A percentile compares a stretch with the other conserved stretches of the same genome.
Evolutionary conservation across 92 coral and sea anemone species (phyloP).

Genomic region (Metridium senile): DNA sequence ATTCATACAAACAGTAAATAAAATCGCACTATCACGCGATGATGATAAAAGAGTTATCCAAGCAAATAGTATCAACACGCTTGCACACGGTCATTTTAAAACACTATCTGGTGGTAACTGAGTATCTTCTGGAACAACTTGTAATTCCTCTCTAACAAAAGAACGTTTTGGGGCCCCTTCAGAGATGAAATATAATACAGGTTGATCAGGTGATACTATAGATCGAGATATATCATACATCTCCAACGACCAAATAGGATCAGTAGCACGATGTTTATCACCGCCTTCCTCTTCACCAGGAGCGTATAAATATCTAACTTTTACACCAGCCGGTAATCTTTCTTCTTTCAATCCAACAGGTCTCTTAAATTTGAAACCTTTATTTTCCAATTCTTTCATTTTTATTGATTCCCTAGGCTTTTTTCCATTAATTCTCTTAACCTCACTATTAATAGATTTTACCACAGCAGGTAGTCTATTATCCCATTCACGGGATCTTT

Average conservation of each 20-base stretch:
- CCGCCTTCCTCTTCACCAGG: conserved; percentile 1
- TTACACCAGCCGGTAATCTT: background rate
- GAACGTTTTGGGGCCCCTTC: background rate
- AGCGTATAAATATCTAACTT: conserved; percentile 3
- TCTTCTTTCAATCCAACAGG: background rate
- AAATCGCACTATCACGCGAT: too few species aligned
- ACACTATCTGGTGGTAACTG: too few species aligned
- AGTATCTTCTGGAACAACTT: conserved; percentile 4
- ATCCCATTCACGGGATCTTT: conserved; percentile 8
- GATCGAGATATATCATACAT: background rate
- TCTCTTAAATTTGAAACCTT: background rate
- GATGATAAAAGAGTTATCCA: too few species aligned
- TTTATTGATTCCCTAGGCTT: background rate
- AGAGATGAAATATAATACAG: conserved; percentile 6
- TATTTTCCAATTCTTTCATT: background rate
- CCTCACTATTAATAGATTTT: background rate
- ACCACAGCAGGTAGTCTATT: background rate
- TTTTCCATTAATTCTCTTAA: background rate
- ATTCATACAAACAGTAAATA: too few species aligned
- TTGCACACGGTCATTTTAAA: too few species aligned
- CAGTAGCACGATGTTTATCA: background rate
- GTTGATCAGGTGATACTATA: conserved; percentile 1
- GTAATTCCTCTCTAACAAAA: conserved; percentile 7
- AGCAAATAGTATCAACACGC: too few species aligned
- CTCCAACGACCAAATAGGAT: conserved; percentile 3